These are phyloP conservation scores for Steatornis caripensis DNA, from an alignment of 2,113 vertebrate species.

Conservation along the genomic window DNA sequence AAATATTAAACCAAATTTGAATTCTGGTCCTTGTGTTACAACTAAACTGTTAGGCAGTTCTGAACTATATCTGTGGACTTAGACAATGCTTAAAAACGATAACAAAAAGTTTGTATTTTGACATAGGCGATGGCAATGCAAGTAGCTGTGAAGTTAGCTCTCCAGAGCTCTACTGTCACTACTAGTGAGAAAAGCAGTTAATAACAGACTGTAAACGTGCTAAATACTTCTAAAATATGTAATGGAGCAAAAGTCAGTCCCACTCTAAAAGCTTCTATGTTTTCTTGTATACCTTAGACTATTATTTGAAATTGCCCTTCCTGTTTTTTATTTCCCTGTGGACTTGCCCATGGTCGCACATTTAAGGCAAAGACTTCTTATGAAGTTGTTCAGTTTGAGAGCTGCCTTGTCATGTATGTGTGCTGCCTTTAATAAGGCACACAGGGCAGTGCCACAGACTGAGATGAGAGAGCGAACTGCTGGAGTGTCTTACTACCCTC, in stretches of 20 bases:
- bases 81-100: background rate
- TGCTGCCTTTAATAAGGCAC: background rate
- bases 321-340: background rate
- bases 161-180: background rate
- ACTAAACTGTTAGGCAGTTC: background rate
- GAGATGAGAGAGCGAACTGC: background rate
- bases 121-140: background rate
- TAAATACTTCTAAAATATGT: background rate
- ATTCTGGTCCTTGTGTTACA: background rate
- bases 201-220: background rate
- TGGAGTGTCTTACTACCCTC: background rate
- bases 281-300: background rate
- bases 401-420: accelerated
- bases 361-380: background rate
- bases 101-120: background rate
- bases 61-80: background rate
- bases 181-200: background rate
- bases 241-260: background rate
- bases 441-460: background rate
- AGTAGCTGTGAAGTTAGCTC: background rate
- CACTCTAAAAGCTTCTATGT: background rate
- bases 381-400: background rate
- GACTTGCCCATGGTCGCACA: background rate
- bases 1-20: background rate
- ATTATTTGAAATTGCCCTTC: background rate